Conservation (phyloP, 2,888 invertebrate genomes). For the Falcaria lacertinaria region DNA sequence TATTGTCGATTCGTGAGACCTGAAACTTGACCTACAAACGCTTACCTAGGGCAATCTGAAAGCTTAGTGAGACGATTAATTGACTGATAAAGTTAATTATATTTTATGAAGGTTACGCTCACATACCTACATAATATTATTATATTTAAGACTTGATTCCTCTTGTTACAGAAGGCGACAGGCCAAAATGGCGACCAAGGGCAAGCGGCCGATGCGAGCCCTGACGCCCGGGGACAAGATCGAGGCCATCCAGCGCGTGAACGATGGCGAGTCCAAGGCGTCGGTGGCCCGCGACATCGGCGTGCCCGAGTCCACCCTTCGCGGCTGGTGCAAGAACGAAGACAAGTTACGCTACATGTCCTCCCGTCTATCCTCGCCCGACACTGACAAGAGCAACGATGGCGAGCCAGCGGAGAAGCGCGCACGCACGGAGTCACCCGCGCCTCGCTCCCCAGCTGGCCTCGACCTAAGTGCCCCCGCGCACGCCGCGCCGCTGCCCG, state of each 20-base stretch:
- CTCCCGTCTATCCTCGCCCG: slow-evolving; percentile 85
- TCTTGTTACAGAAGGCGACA: slow-evolving; percentile 59
- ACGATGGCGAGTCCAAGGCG: slow-evolving; percentile 91
- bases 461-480: slow-evolving; percentile 62
- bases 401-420: slow-evolving; percentile 69
- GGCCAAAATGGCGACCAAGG: slow-evolving; percentile 82
- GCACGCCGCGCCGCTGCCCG: slow-evolving; percentile 36
- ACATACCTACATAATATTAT: too few species aligned
- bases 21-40: too few species aligned
- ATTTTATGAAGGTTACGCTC: too few species aligned
- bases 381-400: slow-evolving; percentile 81
- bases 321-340: slow-evolving; percentile 94
- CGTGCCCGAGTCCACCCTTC: slow-evolving; percentile 90
- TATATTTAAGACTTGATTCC: slow-evolving; percentile 1
- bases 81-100: too few species aligned
- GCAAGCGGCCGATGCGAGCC: slow-evolving; percentile 89
- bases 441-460: slow-evolving; percentile 52
- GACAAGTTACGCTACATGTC: slow-evolving; percentile 85
- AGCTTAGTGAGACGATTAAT: too few species aligned
- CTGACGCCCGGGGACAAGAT: slow-evolving; percentile 89
- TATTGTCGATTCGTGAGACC: too few species aligned
- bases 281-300: slow-evolving; percentile 92
- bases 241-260: slow-evolving; percentile 89
- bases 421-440: slow-evolving; percentile 66
- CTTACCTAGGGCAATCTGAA: too few species aligned